Evolutionary conservation across 2,113 vertebrate genomes (phyloP).

Genomic region (Mastomys natalensis): DNA sequence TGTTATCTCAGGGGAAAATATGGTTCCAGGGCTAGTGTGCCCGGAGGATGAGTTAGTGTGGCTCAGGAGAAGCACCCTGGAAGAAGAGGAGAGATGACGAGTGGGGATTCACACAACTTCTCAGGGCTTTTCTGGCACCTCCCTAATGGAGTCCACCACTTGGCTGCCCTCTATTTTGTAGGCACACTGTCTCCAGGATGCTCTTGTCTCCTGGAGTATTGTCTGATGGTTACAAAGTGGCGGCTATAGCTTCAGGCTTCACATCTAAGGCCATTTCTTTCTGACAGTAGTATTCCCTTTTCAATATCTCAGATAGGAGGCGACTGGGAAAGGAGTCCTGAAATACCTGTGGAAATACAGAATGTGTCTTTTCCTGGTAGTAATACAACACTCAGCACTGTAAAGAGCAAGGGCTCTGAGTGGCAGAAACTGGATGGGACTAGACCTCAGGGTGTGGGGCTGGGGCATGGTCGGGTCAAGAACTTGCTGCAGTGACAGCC

Average conservation of each 20-base stretch:
- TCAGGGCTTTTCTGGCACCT: background rate
- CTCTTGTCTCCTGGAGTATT: background rate
- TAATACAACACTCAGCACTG: background rate
- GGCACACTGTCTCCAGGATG: background rate
- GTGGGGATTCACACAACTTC: too few relatives aligned
- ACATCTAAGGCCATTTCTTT: background rate
- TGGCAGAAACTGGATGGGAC: background rate
- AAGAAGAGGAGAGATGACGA: background rate
- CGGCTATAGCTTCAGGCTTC: background rate
- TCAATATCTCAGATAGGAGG: background rate
- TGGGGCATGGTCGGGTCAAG: background rate
- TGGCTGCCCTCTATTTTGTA: too few relatives aligned
- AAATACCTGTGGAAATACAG: too few relatives aligned
- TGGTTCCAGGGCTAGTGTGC: background rate
- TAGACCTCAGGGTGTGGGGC: background rate
- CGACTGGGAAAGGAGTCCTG: background rate
- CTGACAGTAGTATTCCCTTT: background rate
- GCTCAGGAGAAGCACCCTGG: background rate
- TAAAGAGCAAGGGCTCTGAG: background rate
- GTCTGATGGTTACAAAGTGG: background rate
- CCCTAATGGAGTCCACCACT: too few relatives aligned
- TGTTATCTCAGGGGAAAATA: background rate
- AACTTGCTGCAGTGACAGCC: background rate
- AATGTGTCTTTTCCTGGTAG: background rate
- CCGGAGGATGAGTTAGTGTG: background rate